Evolutionary conservation across 2,888 invertebrate species (phyloP).

Genomic region (Lasioglossum marginatum): DNA sequence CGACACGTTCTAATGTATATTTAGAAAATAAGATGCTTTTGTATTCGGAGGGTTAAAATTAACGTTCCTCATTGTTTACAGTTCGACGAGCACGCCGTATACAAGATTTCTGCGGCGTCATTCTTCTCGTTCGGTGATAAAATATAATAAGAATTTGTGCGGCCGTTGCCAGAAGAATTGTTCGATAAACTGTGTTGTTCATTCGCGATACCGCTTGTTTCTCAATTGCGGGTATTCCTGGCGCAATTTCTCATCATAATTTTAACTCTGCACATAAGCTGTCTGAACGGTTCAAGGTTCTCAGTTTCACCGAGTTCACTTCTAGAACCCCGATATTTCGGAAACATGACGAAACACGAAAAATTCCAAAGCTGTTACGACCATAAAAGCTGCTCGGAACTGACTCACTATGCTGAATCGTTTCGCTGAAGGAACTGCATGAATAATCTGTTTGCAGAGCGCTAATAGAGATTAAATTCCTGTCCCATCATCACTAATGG

Average conservation of each 20-base stretch:
- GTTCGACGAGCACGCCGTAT: not conserved
- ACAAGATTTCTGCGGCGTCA: not conserved
- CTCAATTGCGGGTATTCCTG: constrained; percentile 37
- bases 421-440: not conserved
- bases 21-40: not conserved
- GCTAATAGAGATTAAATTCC: not conserved
- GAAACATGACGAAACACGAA: not conserved
- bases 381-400: not conserved
- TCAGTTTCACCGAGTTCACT: constrained; percentile 21
- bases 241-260: constrained; percentile 36
- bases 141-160: not conserved
- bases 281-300: constrained; percentile 28
- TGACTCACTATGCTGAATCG: not conserved
- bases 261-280: constrained; percentile 29
- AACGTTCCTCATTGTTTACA: not conserved
- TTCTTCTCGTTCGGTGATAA: not conserved
- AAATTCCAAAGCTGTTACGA: not conserved
- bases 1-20: not conserved
- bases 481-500: not conserved
- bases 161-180: constrained; percentile 8
- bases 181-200: constrained; percentile 18
- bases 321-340: not conserved
- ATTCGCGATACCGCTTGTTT: constrained; percentile 23
- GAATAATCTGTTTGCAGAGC: not conserved
- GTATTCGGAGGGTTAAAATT: not conserved